Base-by-base conservation (phyloP, 2,888 invertebrate genomes). In the Mesopsocus fuscifrons region DNA sequence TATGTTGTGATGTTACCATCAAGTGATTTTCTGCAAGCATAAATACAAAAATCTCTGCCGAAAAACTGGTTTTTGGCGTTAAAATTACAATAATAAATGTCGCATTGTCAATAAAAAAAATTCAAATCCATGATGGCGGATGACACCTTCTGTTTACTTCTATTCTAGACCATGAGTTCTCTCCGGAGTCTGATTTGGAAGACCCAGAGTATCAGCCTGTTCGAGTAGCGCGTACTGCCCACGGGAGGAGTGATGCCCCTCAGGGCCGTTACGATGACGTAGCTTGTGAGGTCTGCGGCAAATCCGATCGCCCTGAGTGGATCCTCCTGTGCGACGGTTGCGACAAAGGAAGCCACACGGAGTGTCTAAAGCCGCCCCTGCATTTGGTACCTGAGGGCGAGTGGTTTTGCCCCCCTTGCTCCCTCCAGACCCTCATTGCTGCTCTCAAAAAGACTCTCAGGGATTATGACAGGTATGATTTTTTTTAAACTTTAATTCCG, bases 331-430 rank as follows among this genome's bases (percentile, higher is more conserved):
- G 97, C 58, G 97, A 98, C 65, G 72, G 71, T 49, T 98, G 97
- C 61, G 94, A 98, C 61, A 75, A 72, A 48, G 95, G 95, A n/a
- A 95, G 89, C 76, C 97, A 98, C 66, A 94, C 91, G 47, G 85
- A 87, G 34, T 98, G 97, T 57, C 71, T 97, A 31, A 74, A 84
- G 47, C 97, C 97, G 0, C 76, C 91, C 45, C 70, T 98, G 33
- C 77, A 94, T 64, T 74, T 87, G 22, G 84, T 98, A 53, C 98
- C 97, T 0, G 91, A 92, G 58, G 95, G 95, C 1, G 87, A 94
- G 60, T 98, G 97, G 98, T 89, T 75, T 63, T 98, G 98, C 61
- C 97, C 97, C 23, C 84, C 87, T 0, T 98, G 97, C 63, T 85
- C 91, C 60, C 97, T 97, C 63, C 87, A 65, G 30, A 65, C 65